These are phyloP conservation scores for Protonemura montana DNA, from an alignment of 2,888 invertebrate species.

Conservation along the genomic window DNA sequence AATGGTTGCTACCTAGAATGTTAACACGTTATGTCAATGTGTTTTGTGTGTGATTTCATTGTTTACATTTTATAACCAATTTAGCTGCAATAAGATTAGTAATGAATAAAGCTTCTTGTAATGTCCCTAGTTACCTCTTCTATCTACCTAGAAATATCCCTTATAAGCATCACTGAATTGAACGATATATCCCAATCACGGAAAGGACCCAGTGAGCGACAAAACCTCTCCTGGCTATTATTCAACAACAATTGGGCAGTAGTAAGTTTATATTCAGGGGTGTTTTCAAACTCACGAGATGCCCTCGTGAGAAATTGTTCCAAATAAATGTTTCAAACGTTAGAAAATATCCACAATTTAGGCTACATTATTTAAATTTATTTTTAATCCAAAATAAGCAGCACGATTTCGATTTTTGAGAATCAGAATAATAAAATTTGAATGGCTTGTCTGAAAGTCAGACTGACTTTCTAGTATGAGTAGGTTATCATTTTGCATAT, in stretches of 20 bases:
- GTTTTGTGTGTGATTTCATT: slow-evolving; percentile 42
- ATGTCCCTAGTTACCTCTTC: slow-evolving; percentile 37
- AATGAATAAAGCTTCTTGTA: slow-evolving; percentile 41
- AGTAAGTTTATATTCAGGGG: slow-evolving; percentile 1
- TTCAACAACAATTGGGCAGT: slow-evolving; percentile 37
- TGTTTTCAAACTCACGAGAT: slow-evolving; percentile 5
- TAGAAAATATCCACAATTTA: slow-evolving; percentile 25
- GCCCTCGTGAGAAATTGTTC: neutral
- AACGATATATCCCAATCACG: slow-evolving; percentile 18
- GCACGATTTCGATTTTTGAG: slow-evolving; percentile 20
- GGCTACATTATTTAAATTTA: slow-evolving; percentile 9
- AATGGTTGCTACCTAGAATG: slow-evolving; percentile 42
- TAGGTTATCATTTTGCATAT: slow-evolving; percentile 29
- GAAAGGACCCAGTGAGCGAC: slow-evolving; percentile 15
- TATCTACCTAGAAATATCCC: slow-evolving; percentile 39
- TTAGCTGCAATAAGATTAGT: slow-evolving; percentile 40
- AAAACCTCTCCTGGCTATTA: neutral
- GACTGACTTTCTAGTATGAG: slow-evolving; percentile 37
- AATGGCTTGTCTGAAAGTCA: slow-evolving; percentile 29
- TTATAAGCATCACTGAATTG: slow-evolving; percentile 35
- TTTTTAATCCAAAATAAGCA: slow-evolving; percentile 23
- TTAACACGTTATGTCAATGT: slow-evolving; percentile 40
- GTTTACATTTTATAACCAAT: slow-evolving; percentile 40
- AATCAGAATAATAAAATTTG: slow-evolving; percentile 17
- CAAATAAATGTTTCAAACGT: slow-evolving; percentile 17